Evolutionary conservation across 2,888 invertebrate genomes (phyloP), one percentile per base, ranked within the genome.

Genomic region (Andrena trimmerana): DNA sequence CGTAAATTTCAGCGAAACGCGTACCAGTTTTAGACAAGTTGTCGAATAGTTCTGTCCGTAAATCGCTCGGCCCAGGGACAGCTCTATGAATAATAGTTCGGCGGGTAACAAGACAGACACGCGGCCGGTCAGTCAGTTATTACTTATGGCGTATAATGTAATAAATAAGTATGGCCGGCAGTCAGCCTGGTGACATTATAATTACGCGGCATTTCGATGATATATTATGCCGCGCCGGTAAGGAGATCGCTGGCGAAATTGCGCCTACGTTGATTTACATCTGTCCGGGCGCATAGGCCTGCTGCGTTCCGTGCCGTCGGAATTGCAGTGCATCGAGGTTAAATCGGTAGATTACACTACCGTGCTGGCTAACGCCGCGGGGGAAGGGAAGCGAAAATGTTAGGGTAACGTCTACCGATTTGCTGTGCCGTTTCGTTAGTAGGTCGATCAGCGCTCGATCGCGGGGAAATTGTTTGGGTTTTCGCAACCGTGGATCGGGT

Each of bases 201-300:
- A 81, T 81, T 81, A 81, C 65, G 42, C 42, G 78, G 54, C 57
- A 60, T 70, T 78, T 62, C 65, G 60, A 70, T 50, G 73, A 81
- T 70, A 62, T 60, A 70, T 57, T 27, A 4, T n/a, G 63, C 7
- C 42, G n/a, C 31, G 29, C n/a, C 13, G 66, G 50, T 33, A 48
- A 73, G 59, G 42, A 8, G 69, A 50, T 68, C 54, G 81, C 29
- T 24, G 29, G 70, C 62, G 67, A 70, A 76, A 76, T 71, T 60
- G 54, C 54, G 13, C 7, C 66, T 48, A 31, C 66, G 20, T 74
- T 70, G 70, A 78, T 79, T 82, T 79, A 79, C 79, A 74, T 74
- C 57, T 60, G 70, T 74, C 24, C 42, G 2, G 70, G 24, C 24
- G 24, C 24, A 24, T 27, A 57, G 57, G 71, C 62, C 74, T 36